These are phyloP conservation scores for Sericinus montela DNA, from an alignment of 2,888 invertebrate species.

Conservation along the genomic window DNA sequence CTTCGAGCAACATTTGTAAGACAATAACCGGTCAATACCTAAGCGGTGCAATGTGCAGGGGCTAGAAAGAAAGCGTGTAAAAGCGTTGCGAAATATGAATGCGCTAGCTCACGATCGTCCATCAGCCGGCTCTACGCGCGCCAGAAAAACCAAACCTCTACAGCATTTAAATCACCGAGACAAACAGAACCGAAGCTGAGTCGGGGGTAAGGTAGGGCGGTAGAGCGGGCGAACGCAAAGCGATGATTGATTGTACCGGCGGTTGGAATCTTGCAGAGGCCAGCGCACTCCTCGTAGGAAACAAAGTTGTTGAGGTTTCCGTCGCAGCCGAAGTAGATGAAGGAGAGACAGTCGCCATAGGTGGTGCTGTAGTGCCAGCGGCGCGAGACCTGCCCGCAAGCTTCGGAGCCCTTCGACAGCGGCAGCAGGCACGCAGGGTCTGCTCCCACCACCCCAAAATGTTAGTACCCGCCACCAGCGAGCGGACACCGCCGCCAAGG, in stretches of 20 bases:
- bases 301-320: slow-evolving; percentile 93
- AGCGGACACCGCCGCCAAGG: too few relatives aligned
- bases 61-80: slow-evolving; percentile 4
- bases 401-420: slow-evolving; percentile 38
- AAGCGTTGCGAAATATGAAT: slow-evolving; percentile 23
- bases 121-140: slow-evolving; percentile 19
- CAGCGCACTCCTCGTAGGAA: slow-evolving; percentile 83
- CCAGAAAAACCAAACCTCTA: not conserved
- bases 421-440: slow-evolving; percentile 53
- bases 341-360: slow-evolving; percentile 85
- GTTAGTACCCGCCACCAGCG: slow-evolving; percentile 3
- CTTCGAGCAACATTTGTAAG: not conserved
- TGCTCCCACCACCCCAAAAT: slow-evolving; percentile 36
- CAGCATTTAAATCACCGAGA: not conserved
- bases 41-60: slow-evolving; percentile 3
- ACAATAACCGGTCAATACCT: not conserved
- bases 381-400: slow-evolving; percentile 55
- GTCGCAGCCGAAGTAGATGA: slow-evolving; percentile 92
- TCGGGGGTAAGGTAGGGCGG: not conserved
- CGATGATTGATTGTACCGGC: slow-evolving; percentile 14
- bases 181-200: not conserved
- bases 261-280: slow-evolving; percentile 36
- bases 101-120: slow-evolving; percentile 10
- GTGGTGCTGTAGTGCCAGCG: slow-evolving; percentile 87
- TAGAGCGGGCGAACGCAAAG: slow-evolving; percentile 10